Conservation (phyloP, 2,113 vertebrate species). For the cattle (Bos taurus) region DNA sequence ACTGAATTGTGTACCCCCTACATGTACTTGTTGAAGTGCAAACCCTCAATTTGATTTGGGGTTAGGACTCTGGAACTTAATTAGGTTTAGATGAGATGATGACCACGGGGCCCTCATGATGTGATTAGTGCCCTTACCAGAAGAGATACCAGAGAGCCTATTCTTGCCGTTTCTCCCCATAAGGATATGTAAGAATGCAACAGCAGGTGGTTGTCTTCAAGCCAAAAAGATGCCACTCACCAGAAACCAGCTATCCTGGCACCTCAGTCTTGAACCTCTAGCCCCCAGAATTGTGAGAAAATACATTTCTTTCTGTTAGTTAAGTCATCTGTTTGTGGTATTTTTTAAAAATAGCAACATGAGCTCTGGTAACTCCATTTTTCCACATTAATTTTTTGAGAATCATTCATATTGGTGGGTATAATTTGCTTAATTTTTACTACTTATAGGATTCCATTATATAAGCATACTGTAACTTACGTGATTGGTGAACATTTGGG, state of each 20-base stretch:
- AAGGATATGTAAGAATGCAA: background rate
- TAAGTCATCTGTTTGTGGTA: background rate
- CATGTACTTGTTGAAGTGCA: background rate
- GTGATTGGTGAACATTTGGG: background rate
- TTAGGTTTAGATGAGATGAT: background rate
- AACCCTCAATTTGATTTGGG: background rate
- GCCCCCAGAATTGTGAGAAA: background rate
- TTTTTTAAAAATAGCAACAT: background rate
- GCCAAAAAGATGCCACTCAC: background rate
- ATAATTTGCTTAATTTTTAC: background rate
- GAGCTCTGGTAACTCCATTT: background rate
- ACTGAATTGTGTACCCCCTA: background rate
- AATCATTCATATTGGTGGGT: background rate
- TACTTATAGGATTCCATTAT: background rate
- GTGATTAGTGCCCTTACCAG: background rate
- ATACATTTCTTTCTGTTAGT: background rate
- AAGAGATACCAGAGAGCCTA: background rate
- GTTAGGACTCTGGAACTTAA: background rate
- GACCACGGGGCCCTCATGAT: background rate
- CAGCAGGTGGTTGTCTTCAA: background rate
- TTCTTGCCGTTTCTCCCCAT: background rate
- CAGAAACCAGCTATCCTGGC: background rate
- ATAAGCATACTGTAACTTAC: background rate
- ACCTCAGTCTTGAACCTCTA: background rate
- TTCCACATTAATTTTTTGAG: background rate